Evolutionary conservation across 2,888 invertebrate genomes (phyloP).

Genomic region (Aphrophora alni): DNA sequence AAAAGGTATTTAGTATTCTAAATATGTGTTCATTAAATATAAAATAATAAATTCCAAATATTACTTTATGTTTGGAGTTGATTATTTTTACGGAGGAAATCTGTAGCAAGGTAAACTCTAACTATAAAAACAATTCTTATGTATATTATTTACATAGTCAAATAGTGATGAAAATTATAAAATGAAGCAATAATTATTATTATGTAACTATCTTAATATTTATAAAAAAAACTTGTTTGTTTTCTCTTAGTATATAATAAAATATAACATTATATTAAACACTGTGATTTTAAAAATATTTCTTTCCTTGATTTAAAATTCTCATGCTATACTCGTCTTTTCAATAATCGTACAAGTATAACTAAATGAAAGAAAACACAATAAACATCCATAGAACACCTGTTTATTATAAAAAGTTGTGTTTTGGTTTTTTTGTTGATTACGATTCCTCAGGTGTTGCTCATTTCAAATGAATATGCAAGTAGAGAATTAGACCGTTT

Average conservation of each 20-base stretch:
- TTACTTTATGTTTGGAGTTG: slow-evolving; percentile 9
- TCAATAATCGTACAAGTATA: no score
- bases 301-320: no score
- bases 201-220: slow-evolving; percentile 40
- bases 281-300: no score
- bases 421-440: no score
- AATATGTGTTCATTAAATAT: slow-evolving; percentile 36
- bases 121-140: background rate
- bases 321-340: no score
- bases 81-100: background rate
- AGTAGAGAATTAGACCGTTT: no score
- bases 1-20: slow-evolving; percentile 31
- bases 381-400: no score
- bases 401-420: no score
- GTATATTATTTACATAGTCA: slow-evolving; percentile 1
- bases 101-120: background rate
- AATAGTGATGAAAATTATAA: slow-evolving; percentile 35
- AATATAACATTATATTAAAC: slow-evolving; percentile 15
- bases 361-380: no score
- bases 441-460: no score
- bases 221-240: slow-evolving; percentile 40
- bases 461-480: no score
- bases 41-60: slow-evolving; percentile 32
- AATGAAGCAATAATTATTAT: slow-evolving; percentile 40
- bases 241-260: slow-evolving; percentile 39